Base-by-base conservation (phyloP, 2,888 invertebrate genomes). In the Cephalotes varians region DNA sequence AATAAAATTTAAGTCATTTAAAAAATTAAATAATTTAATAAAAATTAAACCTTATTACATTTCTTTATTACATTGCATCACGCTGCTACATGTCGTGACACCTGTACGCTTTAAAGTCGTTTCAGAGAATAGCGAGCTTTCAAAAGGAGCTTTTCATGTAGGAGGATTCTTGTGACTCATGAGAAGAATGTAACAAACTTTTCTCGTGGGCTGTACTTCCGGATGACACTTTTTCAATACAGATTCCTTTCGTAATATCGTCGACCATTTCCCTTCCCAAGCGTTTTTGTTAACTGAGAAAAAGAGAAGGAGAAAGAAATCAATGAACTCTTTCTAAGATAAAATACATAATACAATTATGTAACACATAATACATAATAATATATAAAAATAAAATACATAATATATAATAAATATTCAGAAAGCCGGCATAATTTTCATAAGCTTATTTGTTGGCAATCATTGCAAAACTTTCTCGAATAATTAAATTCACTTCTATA, bases 401-500 rank as follows among this genome's bases (percentile, higher is more conserved):
- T 58, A 15, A 7, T 31, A 4, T 21, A 21, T 37, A n/a, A 51
- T 31, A 51, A 79, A 85, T 72, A 77, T 81, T 73, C 40, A 64
- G 51, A 49, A 60, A 64, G 44, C 1, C 12, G 65, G 54, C 69
- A 67, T 64, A 58, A 87, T 82, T 87, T 74, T 81, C 74, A 60
- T 54, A 77, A 79, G 83, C 51, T 58, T 47, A 54, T 51, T 56
- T 72, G 47, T 54, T 37, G 54, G 74, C 62, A 81, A 83, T 79
- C 40, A 71, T 82, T 34, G 47, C n/a, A 37, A 69, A 86, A 86
- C 77, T 85, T 77, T 67, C 44, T 56, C n/a, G 51, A 64, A 69
- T 62, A 84, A 86, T 86, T 72, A 81, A 79, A 87, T 85, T 87
- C 54, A 44, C 58, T 67, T 56, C 49, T 44, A 28, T 34, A 49